Evolutionary conservation across 2,797 vertebrate genomes (phyloP), one percentile per base, ranked within the genome.

Genomic region (Scarus forsteni): DNA sequence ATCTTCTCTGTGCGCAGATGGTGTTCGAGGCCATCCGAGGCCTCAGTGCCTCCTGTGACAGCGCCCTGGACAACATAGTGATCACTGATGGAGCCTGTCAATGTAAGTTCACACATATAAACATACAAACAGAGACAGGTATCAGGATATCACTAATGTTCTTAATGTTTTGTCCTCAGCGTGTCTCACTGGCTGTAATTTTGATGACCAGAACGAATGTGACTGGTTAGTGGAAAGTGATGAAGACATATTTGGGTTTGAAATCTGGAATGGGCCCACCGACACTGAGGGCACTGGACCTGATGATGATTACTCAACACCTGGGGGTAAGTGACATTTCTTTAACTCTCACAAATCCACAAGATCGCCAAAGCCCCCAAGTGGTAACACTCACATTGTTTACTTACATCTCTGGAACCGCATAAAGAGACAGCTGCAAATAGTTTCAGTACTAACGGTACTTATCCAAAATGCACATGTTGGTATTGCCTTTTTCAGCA

Each of bases 221-320:
- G 94, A 83, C n/a, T 96, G 95, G 95, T 85, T 5, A 3, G 78
- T 19, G 34, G 19, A 69, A 2, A 13, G 4, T 0, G 67, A 68
- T 40, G 14, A 79, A 1, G 6, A 6, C 0, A 0, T 85, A 0
- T 71, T 35, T 3, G 93, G 92, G 48, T 96, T 96, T 87, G 36
- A 0, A 0, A 87, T 80, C 66, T 95, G 89, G 89, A 0, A 0
- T n/a, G 95, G 95, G 7, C 1, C 0, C 0, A 88, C 94, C 0
- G 61, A 88, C 0, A 88, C 85, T 15, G 80, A 68, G 0, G 90
- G 83, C 3, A 92, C 90, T 6, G 95, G 95, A 34, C 95, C 95
- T 5, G 40, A 93, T 2, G 79, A 94, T 54, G 95, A 96, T 78
- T 96, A 93, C 78, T 95, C 96, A 43, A 95, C 80, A 87, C 95